Evolutionary conservation across 2,888 invertebrate species (phyloP).

Genomic region (Cheilosia pagana): DNA sequence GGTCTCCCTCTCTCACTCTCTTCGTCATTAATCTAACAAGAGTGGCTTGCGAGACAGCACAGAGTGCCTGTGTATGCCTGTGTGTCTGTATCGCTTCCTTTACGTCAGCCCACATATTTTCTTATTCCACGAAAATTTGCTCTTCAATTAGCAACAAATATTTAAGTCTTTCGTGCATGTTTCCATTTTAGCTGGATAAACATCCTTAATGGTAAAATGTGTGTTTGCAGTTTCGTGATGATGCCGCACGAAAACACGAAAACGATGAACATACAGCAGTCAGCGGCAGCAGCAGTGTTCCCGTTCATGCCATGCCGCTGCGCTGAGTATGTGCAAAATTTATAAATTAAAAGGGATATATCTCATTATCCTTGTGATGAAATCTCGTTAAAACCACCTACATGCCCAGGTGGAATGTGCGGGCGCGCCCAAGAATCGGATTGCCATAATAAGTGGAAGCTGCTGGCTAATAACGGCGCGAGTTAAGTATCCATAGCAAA

Average conservation of each 20-base stretch:
- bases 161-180: constrained; percentile 26
- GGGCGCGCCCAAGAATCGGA: neutral
- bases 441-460: neutral
- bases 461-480: constrained; percentile 27
- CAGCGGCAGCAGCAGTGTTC: neutral
- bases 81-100: neutral
- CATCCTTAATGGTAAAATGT: constrained; percentile 11
- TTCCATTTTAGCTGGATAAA: constrained; percentile 15
- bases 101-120: neutral
- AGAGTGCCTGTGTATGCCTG: neutral
- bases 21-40: neutral
- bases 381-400: constrained; percentile 21
- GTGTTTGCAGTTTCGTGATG: constrained; percentile 29
- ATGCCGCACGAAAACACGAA: constrained; percentile 10
- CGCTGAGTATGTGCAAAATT: constrained; percentile 21
- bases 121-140: neutral
- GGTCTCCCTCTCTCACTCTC: neutral
- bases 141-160: constrained; percentile 20
- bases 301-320: neutral
- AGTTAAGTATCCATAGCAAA: too few relatives aligned
- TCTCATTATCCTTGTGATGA: constrained; percentile 21
- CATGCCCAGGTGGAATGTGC: constrained; percentile 13
- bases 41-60: neutral
- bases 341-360: constrained; percentile 43
- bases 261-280: constrained; percentile 10